Evolutionary conservation across 64 coral and sea anemone genomes (phyloP).

Genomic region (Montipora sp.): DNA sequence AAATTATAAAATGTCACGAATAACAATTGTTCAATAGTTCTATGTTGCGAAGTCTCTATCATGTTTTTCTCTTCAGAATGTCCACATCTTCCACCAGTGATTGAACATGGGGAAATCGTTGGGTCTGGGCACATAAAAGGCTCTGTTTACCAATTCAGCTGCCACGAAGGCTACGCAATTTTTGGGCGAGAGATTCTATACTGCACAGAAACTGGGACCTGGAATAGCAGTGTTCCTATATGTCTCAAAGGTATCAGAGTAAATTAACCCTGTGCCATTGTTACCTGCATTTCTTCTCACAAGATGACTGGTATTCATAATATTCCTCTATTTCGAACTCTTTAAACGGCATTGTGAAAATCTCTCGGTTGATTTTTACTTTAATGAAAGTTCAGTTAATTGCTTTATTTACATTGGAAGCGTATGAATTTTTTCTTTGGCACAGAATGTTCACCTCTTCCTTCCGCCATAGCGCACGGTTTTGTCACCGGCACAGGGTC

Average conservation of each 20-base stretch:
- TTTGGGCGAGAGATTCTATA: slow-evolving; percentile 10
- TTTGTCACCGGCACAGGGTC: slow-evolving; percentile 19
- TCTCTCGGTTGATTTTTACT: no score
- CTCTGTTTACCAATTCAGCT: slow-evolving; percentile 10
- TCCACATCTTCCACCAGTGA: not conserved
- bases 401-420: no score
- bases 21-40: not conserved
- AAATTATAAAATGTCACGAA: not conserved
- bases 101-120: not conserved
- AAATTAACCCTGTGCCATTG: not conserved
- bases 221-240: slow-evolving; percentile 2
- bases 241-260: slow-evolving; percentile 33
- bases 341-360: no score
- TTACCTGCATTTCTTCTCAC: not conserved
- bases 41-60: no score
- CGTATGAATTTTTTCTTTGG: not conserved
- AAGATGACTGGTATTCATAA: not conserved
- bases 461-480: not conserved
- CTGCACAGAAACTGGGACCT: not conserved
- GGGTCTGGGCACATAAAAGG: not conserved
- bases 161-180: slow-evolving; percentile 7
- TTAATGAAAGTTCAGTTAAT: no score
- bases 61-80: not conserved
- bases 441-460: not conserved
- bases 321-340: no score